Percentiles rank a stretch among this genome's conserved stretches.
These are phyloP conservation scores for Hyaena hyaena DNA, from an alignment of 2,113 vertebrate genomes.

Conservation along the genomic window DNA sequence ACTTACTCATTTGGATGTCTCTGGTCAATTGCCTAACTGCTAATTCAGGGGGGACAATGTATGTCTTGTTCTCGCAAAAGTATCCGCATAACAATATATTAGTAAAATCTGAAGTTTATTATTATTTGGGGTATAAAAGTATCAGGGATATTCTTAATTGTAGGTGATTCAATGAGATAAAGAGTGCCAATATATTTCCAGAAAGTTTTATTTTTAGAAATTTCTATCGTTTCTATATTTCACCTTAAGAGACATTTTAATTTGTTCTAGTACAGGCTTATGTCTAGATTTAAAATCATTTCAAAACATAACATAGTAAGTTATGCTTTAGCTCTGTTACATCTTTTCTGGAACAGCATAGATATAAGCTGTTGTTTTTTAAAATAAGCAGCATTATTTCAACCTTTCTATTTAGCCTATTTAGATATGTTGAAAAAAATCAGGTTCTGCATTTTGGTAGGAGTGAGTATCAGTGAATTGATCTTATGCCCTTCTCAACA, in stretches of 20 bases:
- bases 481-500: not conserved
- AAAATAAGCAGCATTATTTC: not conserved
- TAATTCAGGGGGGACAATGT: not conserved
- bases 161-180: not conserved
- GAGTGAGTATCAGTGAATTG: not conserved
- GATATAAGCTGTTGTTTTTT: not conserved
- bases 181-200: not conserved
- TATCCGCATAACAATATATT: not conserved
- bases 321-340: not conserved
- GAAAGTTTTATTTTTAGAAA: not conserved
- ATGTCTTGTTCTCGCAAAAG: not conserved
- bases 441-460: not conserved
- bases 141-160: not conserved
- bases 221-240: not conserved
- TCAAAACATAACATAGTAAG: not conserved
- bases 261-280: not conserved
- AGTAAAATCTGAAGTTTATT: not conserved
- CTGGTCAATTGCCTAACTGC: not conserved
- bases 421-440: not conserved
- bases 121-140: not conserved
- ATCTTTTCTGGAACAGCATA: not conserved
- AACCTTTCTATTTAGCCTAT: not conserved
- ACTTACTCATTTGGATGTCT: not conserved
- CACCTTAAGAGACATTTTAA: not conserved
- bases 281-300: conserved; percentile 29